Base-by-base conservation (phyloP, 2,113 vertebrate species). In the Catharus bicknelli region DNA sequence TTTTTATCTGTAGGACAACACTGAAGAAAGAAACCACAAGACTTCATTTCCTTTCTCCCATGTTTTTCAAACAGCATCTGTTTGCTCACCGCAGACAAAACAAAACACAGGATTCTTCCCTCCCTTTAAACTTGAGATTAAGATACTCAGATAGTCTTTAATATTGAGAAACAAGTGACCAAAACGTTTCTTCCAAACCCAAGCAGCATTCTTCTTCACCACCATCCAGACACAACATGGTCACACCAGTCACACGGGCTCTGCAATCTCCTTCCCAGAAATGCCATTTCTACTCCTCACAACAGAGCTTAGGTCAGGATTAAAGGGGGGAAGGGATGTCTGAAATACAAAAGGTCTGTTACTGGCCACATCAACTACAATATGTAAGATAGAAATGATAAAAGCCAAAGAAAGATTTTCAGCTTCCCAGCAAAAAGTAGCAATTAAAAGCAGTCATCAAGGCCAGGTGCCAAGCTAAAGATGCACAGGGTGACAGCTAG, bases 131-230 rank as follows among this genome's bases (percentile, higher is more conserved):
- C 38, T 58, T 3, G 3, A 94, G 79, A 91, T 93, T 70, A 90
- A 83, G 90, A 81, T 5, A 42, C 13, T 85, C 47, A 88, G 47
- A 91, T 42, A 77, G 53, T 54, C 47, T 75, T 86, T 82, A 82
- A 75, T 69, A 73, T 6, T 40, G 45, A 86, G 50, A 91, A 92
- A 36, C 7, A 7, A 78, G 62, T 16, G 66, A 83, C 73, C 83
- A 86, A 90, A 88, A 63, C 2, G 7, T 30, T 91, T 89, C 58
- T 78, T 70, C 42, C 58, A 91, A 95, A 90, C 87, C 92, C 87
- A 96, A 94, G 94, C 73, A 91, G 76, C 85, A 88, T 87, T 94
- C 34, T 83, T 89, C 55, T 79, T 74, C 55, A 50, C 57, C 74
- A 73, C 23, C 43, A 78, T 22, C n/a, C 92, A 96, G 90, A 94